Evolutionary conservation across 2,113 vertebrate genomes (phyloP).

Genomic region (Cardinalis cardinalis): DNA sequence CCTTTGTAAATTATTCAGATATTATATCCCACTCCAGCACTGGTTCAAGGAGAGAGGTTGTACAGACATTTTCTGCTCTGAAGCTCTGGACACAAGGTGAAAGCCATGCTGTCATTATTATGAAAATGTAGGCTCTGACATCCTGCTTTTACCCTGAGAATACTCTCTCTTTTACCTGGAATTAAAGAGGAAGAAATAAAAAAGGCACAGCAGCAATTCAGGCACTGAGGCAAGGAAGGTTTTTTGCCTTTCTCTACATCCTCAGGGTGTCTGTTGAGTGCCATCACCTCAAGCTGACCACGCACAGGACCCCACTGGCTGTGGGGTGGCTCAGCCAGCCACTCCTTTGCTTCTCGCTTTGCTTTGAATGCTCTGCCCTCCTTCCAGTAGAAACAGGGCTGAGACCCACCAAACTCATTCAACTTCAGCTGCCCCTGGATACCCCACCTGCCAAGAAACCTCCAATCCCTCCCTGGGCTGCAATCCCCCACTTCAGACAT

Average conservation of each 20-base stretch:
- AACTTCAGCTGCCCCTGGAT: neutral
- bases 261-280: neutral
- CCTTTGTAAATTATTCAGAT: conserved; percentile 57
- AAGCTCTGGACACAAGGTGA: neutral
- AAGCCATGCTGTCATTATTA: neutral
- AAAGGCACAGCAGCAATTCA: neutral
- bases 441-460: neutral
- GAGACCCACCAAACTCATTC: neutral
- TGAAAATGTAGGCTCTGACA: neutral
- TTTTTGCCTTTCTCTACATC: neutral
- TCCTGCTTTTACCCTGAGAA: neutral
- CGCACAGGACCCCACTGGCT: accelerated
- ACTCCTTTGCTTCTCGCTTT: neutral
- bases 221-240: neutral
- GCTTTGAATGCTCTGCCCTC: neutral
- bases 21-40: neutral
- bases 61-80: conserved; percentile 10
- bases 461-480: neutral
- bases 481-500: neutral
- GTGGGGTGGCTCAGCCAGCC: neutral
- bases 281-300: neutral
- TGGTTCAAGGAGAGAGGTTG: neutral
- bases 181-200: neutral
- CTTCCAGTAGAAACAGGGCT: neutral
- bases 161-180: neutral